phyloP scores from a whole-genome alignment of 2,113 vertebrate genomes.

The Carollia perspicillata region DNA sequence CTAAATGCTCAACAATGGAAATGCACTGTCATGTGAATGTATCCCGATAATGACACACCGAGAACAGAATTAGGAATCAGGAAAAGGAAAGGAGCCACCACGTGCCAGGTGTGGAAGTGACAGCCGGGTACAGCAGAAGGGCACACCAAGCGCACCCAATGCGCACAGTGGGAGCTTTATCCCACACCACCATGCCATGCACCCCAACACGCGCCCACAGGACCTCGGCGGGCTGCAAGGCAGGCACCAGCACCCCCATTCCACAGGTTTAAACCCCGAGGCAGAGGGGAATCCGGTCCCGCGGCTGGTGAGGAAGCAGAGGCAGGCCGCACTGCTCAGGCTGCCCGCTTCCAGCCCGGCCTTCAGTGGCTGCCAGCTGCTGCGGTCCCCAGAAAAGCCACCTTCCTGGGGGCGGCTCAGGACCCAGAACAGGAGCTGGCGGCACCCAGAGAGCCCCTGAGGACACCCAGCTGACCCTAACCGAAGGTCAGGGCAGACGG shows the following conservation, averaged over 20 bases:
- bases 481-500: background rate
- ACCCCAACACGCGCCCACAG: accelerated
- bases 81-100: background rate
- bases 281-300: background rate
- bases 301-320: background rate
- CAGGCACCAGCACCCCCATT: background rate
- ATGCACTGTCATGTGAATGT: background rate
- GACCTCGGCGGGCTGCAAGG: background rate
- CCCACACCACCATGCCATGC: too few species aligned
- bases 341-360: accelerated
- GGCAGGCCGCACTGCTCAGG: background rate
- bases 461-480: background rate
- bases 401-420: background rate
- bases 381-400: accelerated
- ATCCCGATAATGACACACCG: background rate
- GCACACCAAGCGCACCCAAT: too few species aligned
- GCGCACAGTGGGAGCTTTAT: background rate
- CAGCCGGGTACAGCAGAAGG: background rate
- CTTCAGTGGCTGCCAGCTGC: background rate
- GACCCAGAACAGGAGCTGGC: background rate
- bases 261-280: accelerated
- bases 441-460: background rate
- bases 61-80: background rate
- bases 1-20: background rate
- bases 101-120: background rate